Evolutionary conservation across 2,797 vertebrate species (phyloP), one percentile per base, ranked within the genome.

Genomic region (Sebastes nivosus): DNA sequence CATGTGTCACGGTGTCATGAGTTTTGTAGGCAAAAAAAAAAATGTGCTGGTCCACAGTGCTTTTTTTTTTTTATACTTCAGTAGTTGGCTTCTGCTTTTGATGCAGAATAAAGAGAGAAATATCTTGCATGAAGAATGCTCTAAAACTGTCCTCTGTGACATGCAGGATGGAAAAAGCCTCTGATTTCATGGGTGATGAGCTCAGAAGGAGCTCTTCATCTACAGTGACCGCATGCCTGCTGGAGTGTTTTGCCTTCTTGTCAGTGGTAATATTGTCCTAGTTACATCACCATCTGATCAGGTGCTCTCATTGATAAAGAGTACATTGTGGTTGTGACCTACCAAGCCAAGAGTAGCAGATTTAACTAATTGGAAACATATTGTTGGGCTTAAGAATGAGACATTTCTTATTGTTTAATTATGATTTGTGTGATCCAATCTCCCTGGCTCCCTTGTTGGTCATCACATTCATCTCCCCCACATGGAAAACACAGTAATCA

Each of bases 231-330:
- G 52, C 30, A 52, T 58, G 46, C 2, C 22, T 67, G 46, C 34
- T 36, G 6, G 3, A 65, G 59, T 24, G 42, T 2, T 77, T 27
- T 29, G 29, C 16, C 63, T 61, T 34, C 16, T 50, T 57, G 32
- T 12, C 32, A 32, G 4, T 36, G 14, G 42, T 24, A 57, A 22
- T 76, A 29, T 67, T 66, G 77, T 80, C 61, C 30, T 32, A 0
- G 30, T 79, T 63, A 58, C 59, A 67, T 81, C 71, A 42, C 58
- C 34, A 14, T 52, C 25, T 58, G 65, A 73, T 80, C 14, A 52
- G 63, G 16, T 67, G 67, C 11, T 32, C 64, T 36, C 20, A 18
- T 0, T 61, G n/a, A 88, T 75, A 72, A 65, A 84, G 54, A 66
- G n/a, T 2, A 11, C 24, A 46, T 70, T 75, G 29, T 32, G 20